These are phyloP conservation scores for Oenanthe oenanthe DNA, from an alignment of 2,113 vertebrate genomes.

Conservation along the genomic window DNA sequence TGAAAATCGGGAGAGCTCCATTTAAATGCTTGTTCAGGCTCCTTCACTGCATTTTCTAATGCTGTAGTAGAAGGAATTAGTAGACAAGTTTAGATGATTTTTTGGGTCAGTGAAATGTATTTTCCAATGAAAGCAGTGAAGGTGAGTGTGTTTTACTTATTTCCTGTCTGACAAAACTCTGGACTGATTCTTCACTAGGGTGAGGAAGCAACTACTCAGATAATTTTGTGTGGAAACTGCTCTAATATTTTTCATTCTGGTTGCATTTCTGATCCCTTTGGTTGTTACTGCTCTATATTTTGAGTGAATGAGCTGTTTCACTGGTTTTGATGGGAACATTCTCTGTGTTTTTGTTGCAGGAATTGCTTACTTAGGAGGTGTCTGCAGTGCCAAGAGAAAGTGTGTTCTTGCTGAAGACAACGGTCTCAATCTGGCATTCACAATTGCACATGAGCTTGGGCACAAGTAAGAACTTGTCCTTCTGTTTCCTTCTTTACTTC, in stretches of 20 bases:
- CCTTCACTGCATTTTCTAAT: background rate
- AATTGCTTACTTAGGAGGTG: constrained; percentile 94
- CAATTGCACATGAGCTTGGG: constrained; percentile 97
- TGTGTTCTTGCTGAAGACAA: constrained; percentile 97
- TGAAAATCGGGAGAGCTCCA: background rate
- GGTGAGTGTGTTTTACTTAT: background rate
- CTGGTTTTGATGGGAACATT: constrained; percentile 23
- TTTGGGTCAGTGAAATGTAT: background rate
- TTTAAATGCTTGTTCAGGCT: background rate
- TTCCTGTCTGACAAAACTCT: background rate
- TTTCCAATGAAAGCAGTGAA: background rate
- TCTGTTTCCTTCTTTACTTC: background rate
- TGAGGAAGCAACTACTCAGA: background rate
- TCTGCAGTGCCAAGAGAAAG: constrained; percentile 93
- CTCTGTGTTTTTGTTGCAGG: constrained; percentile 77
- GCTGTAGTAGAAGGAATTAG: background rate
- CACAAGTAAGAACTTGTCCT: constrained; percentile 89
- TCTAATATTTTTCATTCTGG: background rate
- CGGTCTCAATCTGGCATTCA: constrained; percentile 95
- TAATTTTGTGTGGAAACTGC: background rate
- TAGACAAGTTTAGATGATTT: background rate
- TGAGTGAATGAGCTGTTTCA: background rate
- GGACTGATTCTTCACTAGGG: background rate
- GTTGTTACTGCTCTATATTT: background rate
- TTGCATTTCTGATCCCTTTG: background rate